phyloP scores from a whole-genome alignment of 2,888 invertebrate species.

The Macrosiphum euphorbiae region DNA sequence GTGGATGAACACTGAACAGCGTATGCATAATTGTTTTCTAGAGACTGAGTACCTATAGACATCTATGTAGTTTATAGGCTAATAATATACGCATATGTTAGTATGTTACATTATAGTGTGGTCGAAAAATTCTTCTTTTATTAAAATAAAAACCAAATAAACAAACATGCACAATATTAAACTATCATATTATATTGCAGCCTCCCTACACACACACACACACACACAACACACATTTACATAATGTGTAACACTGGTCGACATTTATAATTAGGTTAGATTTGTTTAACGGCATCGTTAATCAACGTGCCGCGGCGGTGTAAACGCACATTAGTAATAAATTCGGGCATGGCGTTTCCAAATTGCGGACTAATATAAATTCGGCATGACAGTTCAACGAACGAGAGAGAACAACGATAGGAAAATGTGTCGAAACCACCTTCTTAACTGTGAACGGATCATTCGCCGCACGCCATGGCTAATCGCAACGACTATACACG shows the following conservation, averaged over 20 bases:
- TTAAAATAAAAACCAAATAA: neutral
- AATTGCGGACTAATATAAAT: slow-evolving; percentile 40
- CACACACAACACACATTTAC: neutral
- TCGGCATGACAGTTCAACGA: slow-evolving; percentile 57
- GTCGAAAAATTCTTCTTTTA: neutral
- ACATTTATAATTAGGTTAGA: neutral
- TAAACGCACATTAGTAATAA: neutral
- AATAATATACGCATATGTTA: neutral
- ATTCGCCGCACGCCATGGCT: slow-evolving; percentile 49
- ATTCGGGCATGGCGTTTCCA: slow-evolving; percentile 42
- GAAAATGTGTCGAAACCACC: slow-evolving; percentile 41
- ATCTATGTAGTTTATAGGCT: neutral
- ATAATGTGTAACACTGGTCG: neutral
- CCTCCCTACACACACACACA: neutral
- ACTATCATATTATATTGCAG: neutral
- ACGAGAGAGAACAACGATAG: neutral
- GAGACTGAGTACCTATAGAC: no score
- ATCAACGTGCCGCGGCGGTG: neutral
- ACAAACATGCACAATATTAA: neutral
- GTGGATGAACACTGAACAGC: no score
- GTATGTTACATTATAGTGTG: neutral
- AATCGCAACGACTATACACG: slow-evolving; percentile 33
- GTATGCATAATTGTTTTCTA: no score
- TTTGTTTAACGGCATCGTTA: neutral
- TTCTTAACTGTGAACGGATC: slow-evolving; percentile 17